Evolutionary conservation across 2,113 vertebrate species (phyloP).

Genomic region (Crypturellus undulatus): DNA sequence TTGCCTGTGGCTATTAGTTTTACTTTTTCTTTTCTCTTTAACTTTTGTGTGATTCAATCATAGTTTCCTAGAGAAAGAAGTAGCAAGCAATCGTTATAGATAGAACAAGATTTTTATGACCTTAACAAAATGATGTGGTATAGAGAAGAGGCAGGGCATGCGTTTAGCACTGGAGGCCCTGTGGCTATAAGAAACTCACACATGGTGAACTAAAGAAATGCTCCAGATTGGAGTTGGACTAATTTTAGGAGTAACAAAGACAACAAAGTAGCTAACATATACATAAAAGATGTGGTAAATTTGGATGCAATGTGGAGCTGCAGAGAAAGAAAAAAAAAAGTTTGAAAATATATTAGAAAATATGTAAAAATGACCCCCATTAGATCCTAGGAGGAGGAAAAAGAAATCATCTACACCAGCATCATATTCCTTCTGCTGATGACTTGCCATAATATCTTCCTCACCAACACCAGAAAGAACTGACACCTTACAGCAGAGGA

Average conservation of each 20-base stretch:
- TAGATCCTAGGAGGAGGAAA: background rate
- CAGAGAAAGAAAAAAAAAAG: background rate
- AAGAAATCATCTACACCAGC: background rate
- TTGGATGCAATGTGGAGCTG: background rate
- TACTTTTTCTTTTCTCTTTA: background rate
- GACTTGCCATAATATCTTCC: background rate
- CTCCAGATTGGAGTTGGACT: background rate
- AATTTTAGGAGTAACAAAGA: background rate
- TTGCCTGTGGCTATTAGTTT: background rate
- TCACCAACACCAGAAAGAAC: background rate
- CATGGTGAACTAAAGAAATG: background rate
- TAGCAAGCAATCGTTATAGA: background rate
- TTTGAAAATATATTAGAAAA: background rate
- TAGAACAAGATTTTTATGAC: background rate
- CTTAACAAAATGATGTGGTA: background rate
- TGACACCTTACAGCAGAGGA: background rate
- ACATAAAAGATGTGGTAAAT: background rate
- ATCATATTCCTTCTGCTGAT: background rate
- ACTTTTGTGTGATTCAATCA: background rate
- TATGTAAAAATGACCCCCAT: background rate
- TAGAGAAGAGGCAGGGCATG: background rate
- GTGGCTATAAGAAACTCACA: background rate
- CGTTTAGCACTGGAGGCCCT: background rate
- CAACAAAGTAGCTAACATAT: background rate
- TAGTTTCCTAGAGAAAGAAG: background rate